Percentiles rank a stretch among this genome's conserved stretches.
Evolutionary conservation across 2,113 vertebrate genomes (phyloP).

Genomic region (Chaetura pelagica): DNA sequence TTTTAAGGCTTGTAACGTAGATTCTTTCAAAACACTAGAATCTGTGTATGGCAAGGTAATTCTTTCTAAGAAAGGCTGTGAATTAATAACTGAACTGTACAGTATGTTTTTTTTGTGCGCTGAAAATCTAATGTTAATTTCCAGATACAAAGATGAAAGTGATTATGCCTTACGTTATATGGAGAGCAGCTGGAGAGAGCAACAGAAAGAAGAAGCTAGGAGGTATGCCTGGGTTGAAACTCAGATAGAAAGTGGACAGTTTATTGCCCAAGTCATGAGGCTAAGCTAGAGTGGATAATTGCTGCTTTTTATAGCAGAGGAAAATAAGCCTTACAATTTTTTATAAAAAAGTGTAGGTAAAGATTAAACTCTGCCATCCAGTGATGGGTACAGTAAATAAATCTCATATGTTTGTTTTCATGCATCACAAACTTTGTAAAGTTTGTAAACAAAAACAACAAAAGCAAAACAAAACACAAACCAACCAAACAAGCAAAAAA

Average conservation of each 20-base stretch:
- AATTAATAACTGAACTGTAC: background rate
- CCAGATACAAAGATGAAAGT: conserved; percentile 95
- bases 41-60: background rate
- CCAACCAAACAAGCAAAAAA: background rate
- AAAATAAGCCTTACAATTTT: background rate
- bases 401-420: background rate
- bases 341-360: background rate
- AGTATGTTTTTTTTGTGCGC: background rate
- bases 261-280: background rate
- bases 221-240: conserved; percentile 79
- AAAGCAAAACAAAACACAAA: too few relatives aligned
- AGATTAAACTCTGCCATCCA: background rate
- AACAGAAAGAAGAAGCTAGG: conserved; percentile 96
- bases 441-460: background rate
- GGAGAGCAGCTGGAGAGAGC: conserved; percentile 96
- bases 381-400: background rate
- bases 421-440: background rate
- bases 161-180: conserved; percentile 97
- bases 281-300: background rate
- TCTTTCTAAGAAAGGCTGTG: background rate
- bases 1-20: background rate
- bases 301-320: background rate
- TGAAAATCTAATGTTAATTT: conserved; percentile 22
- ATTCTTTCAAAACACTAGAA: background rate
- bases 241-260: background rate